Evolutionary conservation across 2,797 vertebrate species (phyloP).

Genomic region (Anabacerthia variegaticeps): DNA sequence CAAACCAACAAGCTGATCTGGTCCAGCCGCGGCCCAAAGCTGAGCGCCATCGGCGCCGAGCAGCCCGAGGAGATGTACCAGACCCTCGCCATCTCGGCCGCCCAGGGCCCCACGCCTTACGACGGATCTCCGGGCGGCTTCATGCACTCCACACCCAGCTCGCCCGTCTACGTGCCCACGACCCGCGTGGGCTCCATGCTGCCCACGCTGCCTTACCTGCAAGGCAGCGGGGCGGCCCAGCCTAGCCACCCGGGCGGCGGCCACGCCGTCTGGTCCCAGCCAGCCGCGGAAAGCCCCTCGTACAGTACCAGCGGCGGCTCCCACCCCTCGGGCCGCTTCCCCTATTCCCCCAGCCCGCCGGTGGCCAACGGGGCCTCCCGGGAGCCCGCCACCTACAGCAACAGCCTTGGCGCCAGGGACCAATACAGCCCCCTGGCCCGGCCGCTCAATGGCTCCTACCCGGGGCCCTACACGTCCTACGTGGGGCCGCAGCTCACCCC

Average conservation of each 20-base stretch:
- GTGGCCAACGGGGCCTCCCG: slow-evolving; percentile 87
- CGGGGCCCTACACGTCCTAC: slow-evolving; percentile 89
- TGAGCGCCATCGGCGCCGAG: slow-evolving; percentile 83
- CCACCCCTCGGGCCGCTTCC: slow-evolving; percentile 89
- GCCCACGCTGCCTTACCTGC: slow-evolving; percentile 90
- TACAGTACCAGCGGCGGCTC: slow-evolving; percentile 79
- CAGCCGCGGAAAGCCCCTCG: slow-evolving; percentile 90
- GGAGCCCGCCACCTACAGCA: slow-evolving; percentile 80
- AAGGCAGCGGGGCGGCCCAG: slow-evolving; percentile 84
- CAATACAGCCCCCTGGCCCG: slow-evolving; percentile 86
- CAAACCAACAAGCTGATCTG: slow-evolving; percentile 93
- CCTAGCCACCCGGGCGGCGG: slow-evolving; percentile 84
- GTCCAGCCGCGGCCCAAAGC: slow-evolving; percentile 86
- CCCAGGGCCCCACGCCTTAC: slow-evolving; percentile 89
- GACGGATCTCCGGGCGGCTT: slow-evolving; percentile 88
- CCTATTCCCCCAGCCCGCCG: slow-evolving; percentile 92
- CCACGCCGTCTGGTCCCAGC: slow-evolving; percentile 91
- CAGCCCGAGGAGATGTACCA: slow-evolving; percentile 92
- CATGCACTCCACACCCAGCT: slow-evolving; percentile 92
- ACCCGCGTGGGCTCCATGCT: slow-evolving; percentile 92
- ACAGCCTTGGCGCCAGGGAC: slow-evolving; percentile 84
- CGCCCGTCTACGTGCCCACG: slow-evolving; percentile 95
- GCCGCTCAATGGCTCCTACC: slow-evolving; percentile 88
- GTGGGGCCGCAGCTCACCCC: slow-evolving; percentile 88
- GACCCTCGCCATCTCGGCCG: slow-evolving; percentile 90